Conservation (phyloP, 1,140 invertebrate genomes). For the Idris sp. region DNA sequence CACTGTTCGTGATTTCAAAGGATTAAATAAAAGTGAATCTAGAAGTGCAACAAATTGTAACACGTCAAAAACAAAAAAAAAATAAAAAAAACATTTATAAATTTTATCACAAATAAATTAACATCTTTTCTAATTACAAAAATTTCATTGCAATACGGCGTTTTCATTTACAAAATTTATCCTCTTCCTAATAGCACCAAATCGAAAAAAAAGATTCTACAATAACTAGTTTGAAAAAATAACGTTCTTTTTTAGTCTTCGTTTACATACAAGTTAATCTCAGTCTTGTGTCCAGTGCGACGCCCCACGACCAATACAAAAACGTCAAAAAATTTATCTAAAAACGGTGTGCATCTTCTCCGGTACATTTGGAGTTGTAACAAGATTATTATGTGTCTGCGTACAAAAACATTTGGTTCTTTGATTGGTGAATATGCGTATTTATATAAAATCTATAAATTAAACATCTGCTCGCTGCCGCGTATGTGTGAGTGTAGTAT, state of each 20-base stretch:
- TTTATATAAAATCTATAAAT: constrained; percentile 58
- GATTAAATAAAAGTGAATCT: no score
- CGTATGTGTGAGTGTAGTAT: constrained; percentile 9
- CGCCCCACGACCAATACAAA: constrained; percentile 14
- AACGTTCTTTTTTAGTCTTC: constrained; percentile 10
- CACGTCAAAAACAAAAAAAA: no score
- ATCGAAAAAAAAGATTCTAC: constrained; percentile 5
- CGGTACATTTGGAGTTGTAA: constrained; percentile 13
- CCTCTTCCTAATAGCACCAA: constrained; percentile 40
- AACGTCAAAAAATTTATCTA: constrained; percentile 12
- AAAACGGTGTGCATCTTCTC: constrained; percentile 45
- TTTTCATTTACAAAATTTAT: no score
- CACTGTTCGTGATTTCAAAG: constrained; percentile 20
- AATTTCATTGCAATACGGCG: no score
- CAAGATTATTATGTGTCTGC: no score
- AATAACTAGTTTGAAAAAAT: constrained; percentile 13
- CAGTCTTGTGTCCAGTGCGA: constrained; percentile 31
- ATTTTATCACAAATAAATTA: no score
- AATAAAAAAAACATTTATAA: no score
- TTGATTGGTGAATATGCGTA: constrained; percentile 37
- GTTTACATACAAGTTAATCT: constrained; percentile 11
- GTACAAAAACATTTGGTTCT: constrained; percentile 35
- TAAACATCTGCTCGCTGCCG: constrained; percentile 42
- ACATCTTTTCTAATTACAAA: neutral
- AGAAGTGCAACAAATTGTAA: no score